These are phyloP conservation scores for Arrhopalites spinosus DNA, from an alignment of 2,888 invertebrate species.

Conservation along the genomic window DNA sequence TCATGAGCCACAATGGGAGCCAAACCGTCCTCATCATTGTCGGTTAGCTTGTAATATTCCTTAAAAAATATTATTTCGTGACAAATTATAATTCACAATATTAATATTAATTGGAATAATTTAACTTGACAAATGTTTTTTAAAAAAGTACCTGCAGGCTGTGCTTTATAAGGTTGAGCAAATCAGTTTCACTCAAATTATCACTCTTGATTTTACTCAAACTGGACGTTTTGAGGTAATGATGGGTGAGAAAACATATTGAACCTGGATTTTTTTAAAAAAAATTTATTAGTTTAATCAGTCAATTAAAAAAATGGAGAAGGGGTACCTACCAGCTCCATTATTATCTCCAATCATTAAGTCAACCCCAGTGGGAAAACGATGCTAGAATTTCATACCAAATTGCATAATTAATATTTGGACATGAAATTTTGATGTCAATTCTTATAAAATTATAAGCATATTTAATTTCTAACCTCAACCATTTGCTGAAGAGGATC, in stretches of 20 bases:
- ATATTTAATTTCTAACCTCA: background rate
- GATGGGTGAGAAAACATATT: conserved; percentile 49
- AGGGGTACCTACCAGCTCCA: conserved; percentile 57
- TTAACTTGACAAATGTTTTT: too few species aligned
- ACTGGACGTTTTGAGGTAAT: conserved; percentile 25
- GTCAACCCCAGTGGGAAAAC: conserved; percentile 40
- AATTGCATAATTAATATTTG: background rate
- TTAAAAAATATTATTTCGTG: background rate
- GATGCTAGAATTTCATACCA: background rate
- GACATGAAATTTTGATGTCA: background rate
- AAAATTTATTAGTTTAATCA: too few species aligned
- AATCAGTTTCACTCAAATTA: conserved; percentile 34
- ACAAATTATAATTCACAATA: conserved; percentile 1
- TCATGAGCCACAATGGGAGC: conserved; percentile 34
- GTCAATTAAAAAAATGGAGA: too few species aligned
- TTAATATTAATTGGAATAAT: background rate
- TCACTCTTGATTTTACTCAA: conserved; percentile 26
- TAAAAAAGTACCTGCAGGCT: conserved; percentile 30
- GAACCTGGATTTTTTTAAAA: conserved; percentile 49
- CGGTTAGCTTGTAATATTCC: conserved; percentile 29
- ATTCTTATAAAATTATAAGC: conserved; percentile 3
- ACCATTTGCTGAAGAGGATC: conserved; percentile 49
- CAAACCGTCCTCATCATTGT: conserved; percentile 7
- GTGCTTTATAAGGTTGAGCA: conserved; percentile 32
- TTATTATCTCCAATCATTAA: conserved; percentile 56